A percentile compares a stretch with the other conserved stretches of the same genome.
Evolutionary conservation across 2,797 vertebrate species (phyloP).

Genomic region (Sebastes oblongus): DNA sequence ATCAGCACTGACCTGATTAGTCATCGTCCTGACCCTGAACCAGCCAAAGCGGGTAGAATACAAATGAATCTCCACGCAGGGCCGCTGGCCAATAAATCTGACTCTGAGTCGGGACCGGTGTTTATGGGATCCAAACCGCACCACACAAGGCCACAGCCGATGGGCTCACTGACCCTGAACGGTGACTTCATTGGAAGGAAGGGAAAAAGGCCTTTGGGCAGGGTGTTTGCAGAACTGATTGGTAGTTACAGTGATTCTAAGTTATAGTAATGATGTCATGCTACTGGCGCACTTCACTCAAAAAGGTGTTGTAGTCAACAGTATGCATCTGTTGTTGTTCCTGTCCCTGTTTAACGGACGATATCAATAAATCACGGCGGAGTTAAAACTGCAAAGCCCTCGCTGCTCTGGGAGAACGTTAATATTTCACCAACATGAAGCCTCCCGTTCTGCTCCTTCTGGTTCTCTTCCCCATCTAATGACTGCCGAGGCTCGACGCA

Average conservation of each 20-base stretch:
- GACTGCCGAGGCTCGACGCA: constrained; percentile 40
- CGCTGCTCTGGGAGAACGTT: constrained; percentile 43
- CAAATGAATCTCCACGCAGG: constrained; percentile 65
- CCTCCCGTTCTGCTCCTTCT: constrained; percentile 14
- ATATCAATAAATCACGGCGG: constrained; percentile 45
- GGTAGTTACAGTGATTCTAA: constrained; percentile 45
- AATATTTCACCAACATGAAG: constrained; percentile 57
- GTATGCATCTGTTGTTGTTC: constrained; percentile 16
- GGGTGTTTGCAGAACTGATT: constrained; percentile 43
- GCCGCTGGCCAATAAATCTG: constrained; percentile 69
- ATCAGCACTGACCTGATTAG: constrained; percentile 68
- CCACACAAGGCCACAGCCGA: constrained; percentile 61
- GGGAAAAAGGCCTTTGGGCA: constrained; percentile 38
- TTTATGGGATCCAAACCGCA: constrained; percentile 71
- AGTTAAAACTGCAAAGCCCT: constrained; percentile 30
- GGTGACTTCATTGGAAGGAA: constrained; percentile 55
- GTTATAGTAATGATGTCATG: constrained; percentile 32
- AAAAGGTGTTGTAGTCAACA: constrained; percentile 22
- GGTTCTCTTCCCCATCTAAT: constrained; percentile 44
- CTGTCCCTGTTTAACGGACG: constrained; percentile 2
- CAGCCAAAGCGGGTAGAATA: constrained; percentile 59
- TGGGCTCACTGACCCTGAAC: constrained; percentile 55
- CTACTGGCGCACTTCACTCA: constrained; percentile 1
- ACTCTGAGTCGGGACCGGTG: constrained; percentile 70
- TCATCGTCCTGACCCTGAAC: constrained; percentile 72